A percentile compares a stretch with the other conserved stretches of the same genome.
Evolutionary conservation across 2,888 invertebrate genomes (phyloP).

Genomic region (Colletes collaris): DNA sequence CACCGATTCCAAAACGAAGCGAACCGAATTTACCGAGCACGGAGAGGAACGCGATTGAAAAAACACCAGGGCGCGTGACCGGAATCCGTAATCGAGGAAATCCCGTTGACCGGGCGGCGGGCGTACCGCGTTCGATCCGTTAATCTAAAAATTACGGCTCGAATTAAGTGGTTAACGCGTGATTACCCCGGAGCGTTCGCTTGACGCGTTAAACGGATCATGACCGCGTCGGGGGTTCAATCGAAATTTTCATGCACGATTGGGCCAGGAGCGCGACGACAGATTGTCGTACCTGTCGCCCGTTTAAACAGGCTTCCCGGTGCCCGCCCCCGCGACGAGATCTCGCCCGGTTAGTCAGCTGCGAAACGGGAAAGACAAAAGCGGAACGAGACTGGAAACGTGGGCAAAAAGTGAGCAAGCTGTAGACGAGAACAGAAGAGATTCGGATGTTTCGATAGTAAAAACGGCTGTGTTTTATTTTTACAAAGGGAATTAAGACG

Average conservation of each 20-base stretch:
- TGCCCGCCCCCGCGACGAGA: slow-evolving; percentile 7
- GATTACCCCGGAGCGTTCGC: slow-evolving; percentile 44
- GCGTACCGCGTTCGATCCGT: slow-evolving; percentile 6
- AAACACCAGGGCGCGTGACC: not conserved
- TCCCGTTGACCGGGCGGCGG: too few species aligned
- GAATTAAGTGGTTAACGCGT: slow-evolving; percentile 52
- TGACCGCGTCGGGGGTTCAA: slow-evolving; percentile 41
- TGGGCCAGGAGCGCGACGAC: slow-evolving; percentile 40
- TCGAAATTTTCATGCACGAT: slow-evolving; percentile 62
- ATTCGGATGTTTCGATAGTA: slow-evolving; percentile 33
- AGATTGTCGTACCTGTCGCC: slow-evolving; percentile 55
- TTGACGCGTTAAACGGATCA: slow-evolving; percentile 59
- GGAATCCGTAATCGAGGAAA: slow-evolving; percentile 8
- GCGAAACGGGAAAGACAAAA: slow-evolving; percentile 1
- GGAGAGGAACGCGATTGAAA: slow-evolving; percentile 4
- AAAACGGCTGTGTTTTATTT: too few species aligned
- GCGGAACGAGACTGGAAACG: not conserved
- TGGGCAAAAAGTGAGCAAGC: not conserved
- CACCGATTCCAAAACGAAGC: slow-evolving; percentile 1
- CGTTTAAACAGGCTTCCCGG: slow-evolving; percentile 48
- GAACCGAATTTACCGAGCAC: not conserved
- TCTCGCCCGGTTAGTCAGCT: slow-evolving; percentile 2
- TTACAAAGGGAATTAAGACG: too few species aligned
- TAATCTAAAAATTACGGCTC: slow-evolving; percentile 45
- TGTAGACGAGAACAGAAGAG: too few species aligned